Evolutionary conservation across 2,888 invertebrate species (phyloP).

Genomic region (Galerucella calmariensis): DNA sequence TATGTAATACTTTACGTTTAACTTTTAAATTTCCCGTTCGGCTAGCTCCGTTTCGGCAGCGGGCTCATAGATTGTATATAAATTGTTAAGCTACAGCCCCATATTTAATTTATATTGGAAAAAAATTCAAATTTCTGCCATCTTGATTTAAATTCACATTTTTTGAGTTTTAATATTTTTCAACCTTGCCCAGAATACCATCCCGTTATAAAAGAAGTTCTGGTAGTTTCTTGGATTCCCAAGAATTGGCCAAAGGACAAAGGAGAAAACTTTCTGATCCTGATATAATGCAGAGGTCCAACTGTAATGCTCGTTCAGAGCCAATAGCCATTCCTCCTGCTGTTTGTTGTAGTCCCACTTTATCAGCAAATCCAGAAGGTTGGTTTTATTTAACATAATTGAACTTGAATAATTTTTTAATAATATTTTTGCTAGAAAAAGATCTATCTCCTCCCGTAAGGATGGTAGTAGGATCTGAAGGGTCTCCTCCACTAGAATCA

Average conservation of each 20-base stretch:
- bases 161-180: slow-evolving; percentile 30
- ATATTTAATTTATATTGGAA: too few relatives aligned
- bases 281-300: slow-evolving; percentile 77
- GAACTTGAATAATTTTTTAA: background rate
- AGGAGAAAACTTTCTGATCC: slow-evolving; percentile 90
- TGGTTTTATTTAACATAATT: slow-evolving; percentile 10
- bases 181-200: slow-evolving; percentile 69
- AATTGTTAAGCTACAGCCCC: too few relatives aligned
- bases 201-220: slow-evolving; percentile 81
- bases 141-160: too few relatives aligned
- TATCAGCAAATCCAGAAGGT: slow-evolving; percentile 61
- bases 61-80: too few relatives aligned
- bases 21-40: too few relatives aligned
- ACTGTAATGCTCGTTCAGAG: slow-evolving; percentile 57
- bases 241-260: slow-evolving; percentile 65
- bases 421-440: slow-evolving; percentile 56
- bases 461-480: slow-evolving; percentile 70
- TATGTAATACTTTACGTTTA: too few relatives aligned
- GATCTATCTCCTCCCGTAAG: slow-evolving; percentile 69
- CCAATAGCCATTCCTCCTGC: slow-evolving; percentile 63
- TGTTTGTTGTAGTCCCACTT: slow-evolving; percentile 57
- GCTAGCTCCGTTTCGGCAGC: too few relatives aligned
- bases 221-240: slow-evolving; percentile 70
- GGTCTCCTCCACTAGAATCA: slow-evolving; percentile 74
- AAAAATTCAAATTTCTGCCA: too few relatives aligned